Percentiles rank a stretch among this genome's conserved stretches.
Conservation (phyloP, 2,797 vertebrate species). For the Prunella strophiata region DNA sequence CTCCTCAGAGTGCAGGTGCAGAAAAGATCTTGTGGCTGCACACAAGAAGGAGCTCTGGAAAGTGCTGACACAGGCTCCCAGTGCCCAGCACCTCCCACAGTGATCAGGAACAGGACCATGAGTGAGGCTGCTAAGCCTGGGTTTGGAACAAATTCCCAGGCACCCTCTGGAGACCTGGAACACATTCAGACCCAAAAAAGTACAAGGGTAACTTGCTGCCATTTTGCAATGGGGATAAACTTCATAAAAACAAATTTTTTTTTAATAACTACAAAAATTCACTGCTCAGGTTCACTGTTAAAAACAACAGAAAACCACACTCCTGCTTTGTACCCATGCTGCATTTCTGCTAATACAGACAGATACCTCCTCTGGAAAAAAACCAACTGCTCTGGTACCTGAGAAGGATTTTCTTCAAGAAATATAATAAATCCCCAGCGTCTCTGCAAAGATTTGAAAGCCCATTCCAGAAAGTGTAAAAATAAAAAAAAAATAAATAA, state of each 20-base stretch:
- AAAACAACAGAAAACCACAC: not conserved
- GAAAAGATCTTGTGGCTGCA: not conserved
- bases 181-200: not conserved
- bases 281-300: not conserved
- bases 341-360: not conserved
- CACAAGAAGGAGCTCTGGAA: not conserved
- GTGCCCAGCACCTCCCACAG: not conserved
- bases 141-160: not conserved
- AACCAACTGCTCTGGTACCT: not conserved
- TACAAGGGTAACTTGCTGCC: not conserved
- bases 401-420: not conserved
- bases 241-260: not conserved
- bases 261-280: not conserved
- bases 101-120: accelerated
- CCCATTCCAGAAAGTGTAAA: not conserved
- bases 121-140: not conserved
- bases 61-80: not conserved
- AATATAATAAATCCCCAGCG: not conserved
- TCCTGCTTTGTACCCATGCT: not conserved
- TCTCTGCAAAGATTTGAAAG: not conserved
- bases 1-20: not conserved
- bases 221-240: not conserved
- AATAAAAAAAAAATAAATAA: not conserved
- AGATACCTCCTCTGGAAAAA: not conserved
- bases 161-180: not conserved